Evolutionary conservation across 2,888 invertebrate genomes (phyloP).

Genomic region (Acanthosoma haemorrhoidale): DNA sequence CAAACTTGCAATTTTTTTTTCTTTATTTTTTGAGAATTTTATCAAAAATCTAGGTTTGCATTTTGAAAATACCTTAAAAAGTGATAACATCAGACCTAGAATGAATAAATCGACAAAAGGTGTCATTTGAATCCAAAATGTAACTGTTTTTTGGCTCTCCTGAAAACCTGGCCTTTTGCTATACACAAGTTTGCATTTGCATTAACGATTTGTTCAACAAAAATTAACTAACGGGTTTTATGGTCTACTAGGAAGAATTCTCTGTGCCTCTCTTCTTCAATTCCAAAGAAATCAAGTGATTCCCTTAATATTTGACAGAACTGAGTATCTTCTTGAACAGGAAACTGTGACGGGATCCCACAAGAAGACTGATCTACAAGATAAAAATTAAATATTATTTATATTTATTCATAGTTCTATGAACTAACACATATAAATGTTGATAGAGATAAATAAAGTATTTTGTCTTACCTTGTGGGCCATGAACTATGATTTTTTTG

Average conservation of each 20-base stretch:
- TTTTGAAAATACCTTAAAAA: too few relatives aligned
- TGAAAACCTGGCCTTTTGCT: too few relatives aligned
- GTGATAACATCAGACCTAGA: too few relatives aligned
- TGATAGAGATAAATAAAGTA: background rate
- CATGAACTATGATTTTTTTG: conserved; percentile 97
- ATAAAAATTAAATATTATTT: background rate
- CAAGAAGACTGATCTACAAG: conserved; percentile 72
- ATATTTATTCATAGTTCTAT: background rate
- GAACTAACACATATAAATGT: too few relatives aligned
- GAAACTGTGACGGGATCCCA: conserved; percentile 96
- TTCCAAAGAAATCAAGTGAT: conserved; percentile 93
- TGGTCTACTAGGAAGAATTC: conserved; percentile 96
- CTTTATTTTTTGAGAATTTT: too few relatives aligned
- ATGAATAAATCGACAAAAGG: too few relatives aligned
- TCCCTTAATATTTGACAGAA: conserved; percentile 92
- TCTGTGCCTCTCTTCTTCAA: conserved; percentile 80
- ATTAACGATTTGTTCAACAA: too few relatives aligned
- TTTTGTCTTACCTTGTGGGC: conserved; percentile 60
- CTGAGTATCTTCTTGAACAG: conserved; percentile 95
- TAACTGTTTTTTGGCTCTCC: too few relatives aligned
- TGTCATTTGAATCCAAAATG: too few relatives aligned
- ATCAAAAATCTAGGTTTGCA: too few relatives aligned
- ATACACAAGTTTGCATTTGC: too few relatives aligned
- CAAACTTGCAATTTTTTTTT: too few relatives aligned
- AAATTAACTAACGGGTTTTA: conserved; percentile 77